Conservation (phyloP, 2,113 vertebrate species). For the Embiotoca jacksoni region DNA sequence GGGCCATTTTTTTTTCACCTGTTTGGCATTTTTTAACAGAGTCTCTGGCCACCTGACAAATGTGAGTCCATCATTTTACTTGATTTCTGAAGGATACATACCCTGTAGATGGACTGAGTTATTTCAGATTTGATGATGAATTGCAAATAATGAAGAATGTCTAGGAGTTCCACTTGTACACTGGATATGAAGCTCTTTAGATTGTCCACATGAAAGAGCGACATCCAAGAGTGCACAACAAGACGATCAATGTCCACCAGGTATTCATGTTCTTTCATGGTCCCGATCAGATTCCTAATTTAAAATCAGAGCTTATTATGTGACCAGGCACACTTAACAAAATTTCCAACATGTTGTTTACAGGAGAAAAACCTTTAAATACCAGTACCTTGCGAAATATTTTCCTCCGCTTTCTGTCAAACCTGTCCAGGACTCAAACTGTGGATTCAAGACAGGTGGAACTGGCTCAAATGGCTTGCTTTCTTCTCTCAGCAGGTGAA, state of each 20-base stretch:
- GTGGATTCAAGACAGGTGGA: slow-evolving; percentile 34
- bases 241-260: slow-evolving; percentile 67
- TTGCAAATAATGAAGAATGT: slow-evolving; percentile 66
- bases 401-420: slow-evolving; percentile 52
- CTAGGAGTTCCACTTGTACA: slow-evolving; percentile 50
- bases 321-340: not conserved
- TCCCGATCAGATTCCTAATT: slow-evolving; percentile 36
- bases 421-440: slow-evolving; percentile 63
- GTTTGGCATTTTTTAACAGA: no score
- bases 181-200: slow-evolving; percentile 61
- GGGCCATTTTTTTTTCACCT: no score
- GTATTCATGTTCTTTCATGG: slow-evolving; percentile 69
- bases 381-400: not conserved
- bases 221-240: slow-evolving; percentile 85
- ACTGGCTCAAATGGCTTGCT: slow-evolving; percentile 43
- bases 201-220: slow-evolving; percentile 64
- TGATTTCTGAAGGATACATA: slow-evolving; percentile 16
- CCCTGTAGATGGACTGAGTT: rapidly evolving
- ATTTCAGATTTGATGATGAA: slow-evolving; percentile 34
- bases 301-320: not conserved
- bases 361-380: not conserved
- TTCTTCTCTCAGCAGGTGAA: slow-evolving; percentile 58
- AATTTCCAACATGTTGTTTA: rapidly evolving
- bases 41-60: no score
- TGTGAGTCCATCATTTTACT: no score